Percentiles rank a stretch among this genome's conserved stretches.
These are phyloP conservation scores for Gobionotothen gibberifrons DNA, from an alignment of 2,797 vertebrate species.

Conservation along the genomic window DNA sequence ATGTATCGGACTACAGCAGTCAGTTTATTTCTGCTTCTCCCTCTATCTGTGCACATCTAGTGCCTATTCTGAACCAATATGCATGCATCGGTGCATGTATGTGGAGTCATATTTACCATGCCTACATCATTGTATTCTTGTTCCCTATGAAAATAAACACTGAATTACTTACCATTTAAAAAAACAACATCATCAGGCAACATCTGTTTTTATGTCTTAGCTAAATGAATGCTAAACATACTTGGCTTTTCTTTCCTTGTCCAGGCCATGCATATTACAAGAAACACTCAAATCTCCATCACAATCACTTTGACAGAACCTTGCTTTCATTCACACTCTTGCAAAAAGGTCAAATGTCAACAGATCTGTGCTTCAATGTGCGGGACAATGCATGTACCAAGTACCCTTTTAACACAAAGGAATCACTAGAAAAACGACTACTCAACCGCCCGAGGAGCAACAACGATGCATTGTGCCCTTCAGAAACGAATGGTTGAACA, in stretches of 20 bases:
- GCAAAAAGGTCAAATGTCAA: background rate
- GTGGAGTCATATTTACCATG: background rate
- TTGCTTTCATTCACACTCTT: background rate
- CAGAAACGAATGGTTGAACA: background rate
- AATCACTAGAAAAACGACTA: background rate
- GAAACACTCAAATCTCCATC: constrained; percentile 4
- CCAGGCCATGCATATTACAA: background rate
- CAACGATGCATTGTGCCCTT: background rate
- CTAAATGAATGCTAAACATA: background rate
- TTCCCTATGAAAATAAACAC: background rate
- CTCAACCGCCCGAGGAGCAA: background rate
- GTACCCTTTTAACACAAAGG: background rate
- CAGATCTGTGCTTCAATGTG: constrained; percentile 1
- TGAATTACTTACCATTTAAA: background rate
- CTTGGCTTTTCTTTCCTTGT: background rate
- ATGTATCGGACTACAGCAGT: constrained; percentile 1
- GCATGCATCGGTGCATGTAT: background rate
- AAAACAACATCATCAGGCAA: background rate
- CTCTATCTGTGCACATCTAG: constrained; percentile 24
- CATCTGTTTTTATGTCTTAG: background rate
- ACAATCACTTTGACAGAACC: background rate
- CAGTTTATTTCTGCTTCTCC: background rate
- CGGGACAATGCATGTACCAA: background rate
- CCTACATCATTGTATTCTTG: background rate
- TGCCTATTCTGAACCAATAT: background rate